Evolutionary conservation across 2,888 invertebrate genomes (phyloP).

Genomic region (Thereva nobilitata): DNA sequence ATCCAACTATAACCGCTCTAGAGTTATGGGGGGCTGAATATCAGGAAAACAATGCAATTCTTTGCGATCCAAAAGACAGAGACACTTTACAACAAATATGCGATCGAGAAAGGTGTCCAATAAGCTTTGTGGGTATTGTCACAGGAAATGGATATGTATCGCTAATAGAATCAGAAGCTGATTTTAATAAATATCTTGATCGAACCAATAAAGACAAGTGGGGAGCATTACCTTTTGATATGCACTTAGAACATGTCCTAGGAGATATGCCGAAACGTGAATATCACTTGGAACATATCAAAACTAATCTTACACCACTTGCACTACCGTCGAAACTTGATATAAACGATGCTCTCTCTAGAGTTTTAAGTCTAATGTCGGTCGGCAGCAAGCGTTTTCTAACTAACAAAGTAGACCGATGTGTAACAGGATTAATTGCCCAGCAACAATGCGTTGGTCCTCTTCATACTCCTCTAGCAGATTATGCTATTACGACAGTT

Average conservation of each 20-base stretch:
- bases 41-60: slow-evolving; percentile 91
- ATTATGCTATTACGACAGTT: slow-evolving; percentile 88
- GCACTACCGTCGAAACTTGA: slow-evolving; percentile 60
- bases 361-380: slow-evolving; percentile 84
- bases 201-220: slow-evolving; percentile 53
- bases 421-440: slow-evolving; percentile 92
- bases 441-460: slow-evolving; percentile 99
- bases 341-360: slow-evolving; percentile 70
- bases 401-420: slow-evolving; percentile 94
- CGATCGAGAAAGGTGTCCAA: slow-evolving; percentile 86
- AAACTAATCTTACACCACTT: slow-evolving; percentile 61
- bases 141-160: slow-evolving; percentile 82
- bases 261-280: slow-evolving; percentile 82
- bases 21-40: slow-evolving; percentile 99
- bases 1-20: slow-evolving; percentile 88
- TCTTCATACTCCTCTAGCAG: slow-evolving; percentile 92
- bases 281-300: slow-evolving; percentile 57
- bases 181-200: slow-evolving; percentile 58
- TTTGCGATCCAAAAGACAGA: slow-evolving; percentile 72
- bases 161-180: slow-evolving; percentile 64
- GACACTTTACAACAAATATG: slow-evolving; percentile 73
- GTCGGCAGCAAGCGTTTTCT: slow-evolving; percentile 95
- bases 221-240: slow-evolving; percentile 76
- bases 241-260: slow-evolving; percentile 85
- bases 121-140: slow-evolving; percentile 90